Base-by-base conservation (phyloP, 2,888 invertebrate genomes). In the Leucoptera coffeella region DNA sequence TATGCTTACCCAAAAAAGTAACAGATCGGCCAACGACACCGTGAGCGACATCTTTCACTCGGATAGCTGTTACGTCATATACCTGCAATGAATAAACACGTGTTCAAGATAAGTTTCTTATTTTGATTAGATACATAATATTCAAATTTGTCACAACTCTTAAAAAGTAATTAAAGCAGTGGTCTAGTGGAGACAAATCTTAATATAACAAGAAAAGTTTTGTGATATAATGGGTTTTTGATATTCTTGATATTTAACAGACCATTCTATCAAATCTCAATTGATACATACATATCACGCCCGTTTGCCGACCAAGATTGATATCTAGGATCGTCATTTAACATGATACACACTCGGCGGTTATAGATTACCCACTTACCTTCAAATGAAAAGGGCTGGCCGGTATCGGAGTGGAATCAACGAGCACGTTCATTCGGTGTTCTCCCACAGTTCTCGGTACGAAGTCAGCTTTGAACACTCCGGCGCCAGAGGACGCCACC, bases 371-470 rank as follows among this genome's bases (percentile, higher is more conserved):
- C 12, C 4, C 7, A 28, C 13, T 50, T 33, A 78, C 78, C 75
- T 95, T 93, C 41, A 92, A 86, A 40, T 88, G 85, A 59, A 94
- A 95, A 4, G 95, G 95, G 48, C 92, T 93, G 24, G 94, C 94
- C 12, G 85, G 83, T 32, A 93, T 86, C 8, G 91, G 83, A 41
- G 78, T 59, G 35, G 85, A 83, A 49, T 82, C 85, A 33, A 90
- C 87, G 31, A 82, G 82, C 33, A 94, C 89, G 42, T 88, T 84
- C 34, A 95, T 85, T 32, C 86, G 79, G 57, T 95, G 93, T 46
- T 93, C 91, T 23, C 94, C 94, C 32, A 94, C 93, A 25, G 87
- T 82, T 39, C 85, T 73, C 8, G 95, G 94, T 33, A 85, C 85
- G 57, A 95, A 96, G 56, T 95, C 91, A 3, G 94, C 92, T 35